Base-by-base conservation (phyloP, 2,888 invertebrate species). In the Lepidochitona cinerea region DNA sequence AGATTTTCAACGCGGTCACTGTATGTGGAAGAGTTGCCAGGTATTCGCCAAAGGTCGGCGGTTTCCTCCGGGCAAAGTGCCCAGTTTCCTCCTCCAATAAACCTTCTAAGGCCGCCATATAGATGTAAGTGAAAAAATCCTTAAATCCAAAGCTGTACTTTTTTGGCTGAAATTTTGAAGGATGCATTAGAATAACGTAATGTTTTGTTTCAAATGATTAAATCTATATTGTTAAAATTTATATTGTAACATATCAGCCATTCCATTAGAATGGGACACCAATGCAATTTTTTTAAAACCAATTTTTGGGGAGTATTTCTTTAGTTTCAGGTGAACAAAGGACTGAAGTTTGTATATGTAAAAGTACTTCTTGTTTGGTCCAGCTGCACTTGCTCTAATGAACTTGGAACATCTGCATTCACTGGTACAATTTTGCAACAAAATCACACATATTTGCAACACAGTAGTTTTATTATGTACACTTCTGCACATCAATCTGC, bases 241-340 rank as follows among this genome's bases (percentile, higher is more conserved):
- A 41, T 41, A 41, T 18, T 12, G 9, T 12, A 41, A 9, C 41
- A 54, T 23, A 7, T 23, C 54, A 54, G 54, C 54, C 54, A 54
- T 54, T 54, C 54, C 54, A 54, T 54, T 54, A 54, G 14, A 54
- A 54, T 54, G 54, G 54, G 54, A 54, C 54, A 54, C 54, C 23
- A 12, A 18, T 54, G 54, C 54, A 54, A 26, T 54, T 54, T 12
- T 54, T 26, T 54, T 12, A 54, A 54, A 23, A 54, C n/a, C 54
- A 18, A n/a, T 12, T 23, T 54, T 7, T n/a, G 12, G 54, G 23
- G 54, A 23, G 23, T n/a, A 23, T 54, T 54, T 54, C 26, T 7
- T n/a, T 23, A n/a, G 54, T 54, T 54, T 54, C 23, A 54, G 7
- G 23, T 54, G 23, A 12, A 54, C 26, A 54, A n/a, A 54, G 54